phyloP scores from a whole-genome alignment of 2,113 vertebrate species.

The Toxostoma redivivum region DNA sequence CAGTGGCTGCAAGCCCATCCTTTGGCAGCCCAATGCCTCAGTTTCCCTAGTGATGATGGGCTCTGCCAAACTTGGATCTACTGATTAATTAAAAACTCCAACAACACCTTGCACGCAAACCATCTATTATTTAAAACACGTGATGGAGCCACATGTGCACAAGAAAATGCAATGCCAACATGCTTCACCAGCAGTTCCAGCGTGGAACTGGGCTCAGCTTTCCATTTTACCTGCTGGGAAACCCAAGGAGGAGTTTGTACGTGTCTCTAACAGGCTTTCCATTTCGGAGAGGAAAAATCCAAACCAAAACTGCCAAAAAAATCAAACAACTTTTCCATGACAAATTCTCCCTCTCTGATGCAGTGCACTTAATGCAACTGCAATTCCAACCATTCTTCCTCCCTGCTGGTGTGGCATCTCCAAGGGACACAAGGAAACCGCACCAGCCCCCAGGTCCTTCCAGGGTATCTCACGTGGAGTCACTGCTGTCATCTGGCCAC shows the following conservation, averaged over 20 bases:
- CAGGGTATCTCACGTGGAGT: neutral
- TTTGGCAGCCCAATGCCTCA: neutral
- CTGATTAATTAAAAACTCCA: neutral
- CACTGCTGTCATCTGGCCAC: neutral
- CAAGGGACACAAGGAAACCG: rapidly evolving
- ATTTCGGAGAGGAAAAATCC: neutral
- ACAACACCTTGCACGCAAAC: neutral
- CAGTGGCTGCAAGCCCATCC: neutral
- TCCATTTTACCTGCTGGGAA: neutral
- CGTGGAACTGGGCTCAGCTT: neutral
- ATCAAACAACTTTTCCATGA: neutral
- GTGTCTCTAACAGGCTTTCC: rapidly evolving
- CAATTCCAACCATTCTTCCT: neutral
- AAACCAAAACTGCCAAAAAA: neutral
- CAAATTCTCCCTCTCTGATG: rapidly evolving
- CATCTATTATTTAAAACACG: neutral
- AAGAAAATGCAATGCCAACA: neutral
- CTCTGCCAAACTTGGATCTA: neutral
- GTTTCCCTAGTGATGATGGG: neutral
- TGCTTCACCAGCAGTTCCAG: neutral
- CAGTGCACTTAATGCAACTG: neutral
- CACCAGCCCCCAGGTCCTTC: neutral
- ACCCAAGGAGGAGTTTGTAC: neutral
- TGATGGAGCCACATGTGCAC: rapidly evolving
- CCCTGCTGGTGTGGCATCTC: neutral